phyloP scores from a whole-genome alignment of 2,113 vertebrate genomes.

The Gallinago paraguaiae region DNA sequence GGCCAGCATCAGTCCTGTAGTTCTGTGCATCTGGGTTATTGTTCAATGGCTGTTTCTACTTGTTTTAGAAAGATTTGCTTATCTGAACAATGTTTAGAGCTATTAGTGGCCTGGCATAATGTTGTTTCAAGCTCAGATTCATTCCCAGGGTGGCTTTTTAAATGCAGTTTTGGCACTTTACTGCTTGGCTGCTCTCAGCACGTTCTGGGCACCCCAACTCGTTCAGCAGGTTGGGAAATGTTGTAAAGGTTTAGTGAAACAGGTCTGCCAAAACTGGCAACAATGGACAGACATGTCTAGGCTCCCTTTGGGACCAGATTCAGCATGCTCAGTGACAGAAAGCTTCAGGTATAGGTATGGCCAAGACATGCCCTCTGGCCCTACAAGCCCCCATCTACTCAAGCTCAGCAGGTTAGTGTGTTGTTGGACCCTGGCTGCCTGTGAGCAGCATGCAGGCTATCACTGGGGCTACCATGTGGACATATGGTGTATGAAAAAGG shows the following conservation, averaged over 20 bases:
- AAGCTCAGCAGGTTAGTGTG: background rate
- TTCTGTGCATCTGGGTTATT: too few relatives aligned
- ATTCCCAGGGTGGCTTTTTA: background rate
- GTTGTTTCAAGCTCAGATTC: background rate
- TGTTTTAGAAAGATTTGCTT: background rate
- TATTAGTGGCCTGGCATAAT: background rate
- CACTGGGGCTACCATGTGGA: background rate
- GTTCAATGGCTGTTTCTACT: background rate
- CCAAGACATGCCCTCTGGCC: background rate
- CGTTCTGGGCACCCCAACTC: background rate
- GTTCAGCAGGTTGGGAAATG: background rate
- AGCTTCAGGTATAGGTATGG: background rate
- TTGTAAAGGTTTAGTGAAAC: background rate
- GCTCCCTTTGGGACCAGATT: background rate
- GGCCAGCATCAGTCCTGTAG: background rate
- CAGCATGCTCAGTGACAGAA: background rate
- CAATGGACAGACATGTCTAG: background rate
- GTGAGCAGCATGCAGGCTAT: background rate
- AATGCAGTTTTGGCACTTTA: background rate
- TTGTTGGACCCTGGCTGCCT: background rate
- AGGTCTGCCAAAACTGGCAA: background rate
- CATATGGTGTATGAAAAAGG: background rate
- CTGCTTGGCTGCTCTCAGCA: background rate
- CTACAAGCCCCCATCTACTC: background rate
- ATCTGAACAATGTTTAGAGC: background rate